These are phyloP conservation scores for Oryzias celebensis DNA, from an alignment of 2,113 vertebrate species.

Conservation along the genomic window DNA sequence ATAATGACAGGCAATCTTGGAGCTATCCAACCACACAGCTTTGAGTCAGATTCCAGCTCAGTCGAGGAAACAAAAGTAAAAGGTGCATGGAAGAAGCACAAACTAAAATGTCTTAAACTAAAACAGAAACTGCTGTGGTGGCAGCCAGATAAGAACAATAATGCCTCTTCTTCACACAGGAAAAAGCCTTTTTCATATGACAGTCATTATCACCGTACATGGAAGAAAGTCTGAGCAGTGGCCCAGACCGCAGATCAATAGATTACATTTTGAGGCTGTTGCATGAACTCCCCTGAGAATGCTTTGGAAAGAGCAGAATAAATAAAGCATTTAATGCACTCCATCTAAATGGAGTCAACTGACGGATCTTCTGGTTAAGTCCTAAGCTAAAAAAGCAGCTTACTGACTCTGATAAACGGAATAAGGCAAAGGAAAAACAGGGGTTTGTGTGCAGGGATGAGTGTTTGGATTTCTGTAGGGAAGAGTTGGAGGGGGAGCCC, in stretches of 20 bases:
- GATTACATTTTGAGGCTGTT: neutral
- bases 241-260: neutral
- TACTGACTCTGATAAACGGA: no score
- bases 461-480: constrained; percentile 8
- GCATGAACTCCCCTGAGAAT: neutral
- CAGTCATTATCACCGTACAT: neutral
- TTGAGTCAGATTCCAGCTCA: no score
- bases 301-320: neutral
- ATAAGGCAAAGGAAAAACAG: neutral
- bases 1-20: no score
- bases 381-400: no score
- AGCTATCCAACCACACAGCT: no score
- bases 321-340: neutral
- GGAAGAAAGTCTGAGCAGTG: neutral
- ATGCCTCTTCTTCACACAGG: constrained; percentile 12
- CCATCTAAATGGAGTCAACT: no score
- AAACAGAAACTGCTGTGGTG: no score
- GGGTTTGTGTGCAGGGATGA: neutral
- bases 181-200: neutral
- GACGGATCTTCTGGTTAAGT: no score
- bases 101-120: no score
- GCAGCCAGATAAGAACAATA: no score
- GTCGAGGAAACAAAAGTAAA: no score
- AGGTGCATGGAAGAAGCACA: no score
- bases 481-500: constrained; percentile 13